phyloP scores from a whole-genome alignment of 2,797 vertebrate genomes.

The Phataginus tetradactyla region DNA sequence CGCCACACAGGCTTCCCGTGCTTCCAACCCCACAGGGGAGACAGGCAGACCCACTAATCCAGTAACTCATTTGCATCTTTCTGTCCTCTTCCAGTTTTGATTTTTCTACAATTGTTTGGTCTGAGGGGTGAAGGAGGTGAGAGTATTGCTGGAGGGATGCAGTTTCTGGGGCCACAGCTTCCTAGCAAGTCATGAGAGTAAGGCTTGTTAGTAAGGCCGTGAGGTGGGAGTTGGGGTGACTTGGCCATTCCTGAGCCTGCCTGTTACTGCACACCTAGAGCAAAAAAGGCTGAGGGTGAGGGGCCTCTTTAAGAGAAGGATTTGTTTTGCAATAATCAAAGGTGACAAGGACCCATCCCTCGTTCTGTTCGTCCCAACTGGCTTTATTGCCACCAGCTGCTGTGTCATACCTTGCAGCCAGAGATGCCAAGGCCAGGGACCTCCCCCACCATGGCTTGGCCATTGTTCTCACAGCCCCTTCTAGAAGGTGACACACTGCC shows the following conservation, averaged over 20 bases:
- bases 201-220: background rate
- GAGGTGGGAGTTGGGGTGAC: background rate
- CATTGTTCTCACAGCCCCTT: background rate
- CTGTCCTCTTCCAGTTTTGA: background rate
- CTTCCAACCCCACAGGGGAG: background rate
- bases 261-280: background rate
- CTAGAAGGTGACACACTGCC: background rate
- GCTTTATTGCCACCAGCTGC: slow-evolving; percentile 33
- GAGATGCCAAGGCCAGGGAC: background rate
- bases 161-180: background rate
- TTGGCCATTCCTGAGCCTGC: background rate
- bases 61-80: background rate
- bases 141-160: background rate
- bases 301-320: background rate
- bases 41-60: background rate
- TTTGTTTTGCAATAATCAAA: background rate
- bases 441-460: background rate
- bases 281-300: background rate
- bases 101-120: background rate
- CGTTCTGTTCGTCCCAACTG: background rate
- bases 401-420: background rate
- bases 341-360: background rate
- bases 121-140: background rate
- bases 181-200: background rate
- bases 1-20: background rate